Evolutionary conservation across 2,888 invertebrate genomes (phyloP).

Genomic region (Oxystoma pomonae): DNA sequence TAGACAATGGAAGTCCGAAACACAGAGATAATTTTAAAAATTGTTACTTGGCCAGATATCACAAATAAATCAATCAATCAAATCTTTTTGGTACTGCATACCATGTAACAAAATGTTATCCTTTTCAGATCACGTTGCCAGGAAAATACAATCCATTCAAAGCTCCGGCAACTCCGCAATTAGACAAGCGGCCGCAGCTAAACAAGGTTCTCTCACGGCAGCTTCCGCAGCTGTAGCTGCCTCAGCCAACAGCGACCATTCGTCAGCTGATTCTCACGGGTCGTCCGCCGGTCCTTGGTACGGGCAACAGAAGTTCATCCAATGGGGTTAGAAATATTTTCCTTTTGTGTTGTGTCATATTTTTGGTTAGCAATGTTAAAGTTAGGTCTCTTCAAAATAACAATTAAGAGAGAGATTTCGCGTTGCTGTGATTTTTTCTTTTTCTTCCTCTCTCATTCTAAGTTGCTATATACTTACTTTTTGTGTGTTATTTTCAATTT

Average conservation of each 20-base stretch:
- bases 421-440: too few species aligned
- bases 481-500: too few species aligned
- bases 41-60: too few species aligned
- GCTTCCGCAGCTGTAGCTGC: conserved; percentile 35
- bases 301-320: conserved; percentile 27
- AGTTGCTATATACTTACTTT: too few species aligned
- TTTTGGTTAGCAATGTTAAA: neutral
- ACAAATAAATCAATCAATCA: too few species aligned
- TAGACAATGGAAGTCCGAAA: too few species aligned
- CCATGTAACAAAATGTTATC: too few species aligned
- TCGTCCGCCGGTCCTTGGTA: conserved; percentile 24
- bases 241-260: conserved; percentile 14
- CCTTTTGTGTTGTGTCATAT: neutral
- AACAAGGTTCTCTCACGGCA: conserved; percentile 33
- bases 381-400: too few species aligned
- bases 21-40: too few species aligned
- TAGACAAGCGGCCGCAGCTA: conserved; percentile 30
- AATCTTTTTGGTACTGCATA: too few species aligned
- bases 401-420: too few species aligned
- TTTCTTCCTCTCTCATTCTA: too few species aligned
- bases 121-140: conserved; percentile 33
- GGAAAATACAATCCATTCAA: conserved; percentile 31
- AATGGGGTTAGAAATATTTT: conserved; percentile 24
- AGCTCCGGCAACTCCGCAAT: conserved; percentile 28
- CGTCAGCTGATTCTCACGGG: conserved; percentile 13